Evolutionary conservation across 2,888 invertebrate species (phyloP), one percentile per base, ranked within the genome.

Genomic region (Boloria euphrosyne): DNA sequence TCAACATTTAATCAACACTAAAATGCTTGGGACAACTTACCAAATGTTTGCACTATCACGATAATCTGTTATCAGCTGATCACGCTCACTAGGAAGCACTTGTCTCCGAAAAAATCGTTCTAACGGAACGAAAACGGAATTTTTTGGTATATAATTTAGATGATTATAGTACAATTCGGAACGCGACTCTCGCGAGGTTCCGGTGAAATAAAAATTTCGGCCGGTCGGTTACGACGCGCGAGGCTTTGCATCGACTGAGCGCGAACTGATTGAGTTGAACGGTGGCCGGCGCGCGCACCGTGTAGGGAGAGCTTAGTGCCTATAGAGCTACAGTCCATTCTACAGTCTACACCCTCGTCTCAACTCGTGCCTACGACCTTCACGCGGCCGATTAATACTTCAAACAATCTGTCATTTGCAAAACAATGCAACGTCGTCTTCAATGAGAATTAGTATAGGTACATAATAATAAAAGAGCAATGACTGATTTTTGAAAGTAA

Each of bases 171-270:
- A 80, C 68, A 75, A 73, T 71, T 74, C 72, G 73, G 74, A 72
- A 69, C 71, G 73, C 73, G 71, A 67, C 72, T 65, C 75, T 72
- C 78, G 76, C 73, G 75, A 70, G 71, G 71, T 72, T 75, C 66
- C 66, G 67, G 58, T 61, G 57, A 50, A 54, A 47, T 47, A 66
- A 58, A 64, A 66, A 58, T 53, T 68, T 69, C 64, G 59, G 70
- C 76, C 80, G 80, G 83, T 82, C 82, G 78, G 81, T 81, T 77
- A 71, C 82, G 79, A 78, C 83, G 81, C 83, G 81, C 86, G 84
- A 78, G 80, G 85, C 81, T 82, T 79, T 78, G 78, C 84, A 89
- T 90, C 90, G 90, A 91, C 90, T 90, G 89, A 82, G 59, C 71
- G 72, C 60, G 18, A 52, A 64, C 65, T 67, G 68, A 65, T 61